Evolutionary conservation across 2,113 vertebrate species (phyloP), one percentile per base, ranked within the genome.

Genomic region (Spea bombifrons): DNA sequence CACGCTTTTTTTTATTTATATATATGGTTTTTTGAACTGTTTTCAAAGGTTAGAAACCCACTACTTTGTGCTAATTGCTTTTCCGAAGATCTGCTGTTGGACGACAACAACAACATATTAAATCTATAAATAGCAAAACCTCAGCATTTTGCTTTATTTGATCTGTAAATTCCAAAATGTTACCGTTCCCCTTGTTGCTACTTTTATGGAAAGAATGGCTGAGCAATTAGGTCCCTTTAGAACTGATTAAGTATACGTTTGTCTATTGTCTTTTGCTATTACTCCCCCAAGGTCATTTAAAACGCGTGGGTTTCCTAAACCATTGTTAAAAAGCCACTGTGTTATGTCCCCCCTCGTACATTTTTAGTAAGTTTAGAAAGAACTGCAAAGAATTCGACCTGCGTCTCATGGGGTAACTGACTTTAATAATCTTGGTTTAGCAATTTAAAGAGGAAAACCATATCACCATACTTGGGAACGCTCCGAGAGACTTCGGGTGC

Each of bases 91-190:
- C 67, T 8, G 30, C 0, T 82, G 80, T 84, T 88, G 83, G 70
- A 83, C 80, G 78, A 86, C 30, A 2, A 30, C 30, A 2, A 30
- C 83, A 87, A 78, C 73, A 78, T 84, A 86, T 89, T 88, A 91
- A 89, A 69, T 47, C 75, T n/a, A 13, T 84, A 80, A 87, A 86
- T 86, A 84, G 84, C 74, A 79, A 82, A 84, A 84, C 85, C 65
- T 83, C 55, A 84, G 66, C 78, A 83, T 84, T 81, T 3, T 30
- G 59, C 73, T 84, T 82, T 81, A 7, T 17, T 57, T 74, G 72
- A 46, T 63, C 46, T 53, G 67, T 59, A 72, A 12, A 59, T 48
- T 57, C 50, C 44, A 57, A 10, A 55, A 72, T 50, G 57, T 48
- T 13, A 4, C 43, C 15, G 1, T 13, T 66, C 47, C 45, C 50